Conservation (phyloP, 2,113 vertebrate species). For the Naja naja region DNA sequence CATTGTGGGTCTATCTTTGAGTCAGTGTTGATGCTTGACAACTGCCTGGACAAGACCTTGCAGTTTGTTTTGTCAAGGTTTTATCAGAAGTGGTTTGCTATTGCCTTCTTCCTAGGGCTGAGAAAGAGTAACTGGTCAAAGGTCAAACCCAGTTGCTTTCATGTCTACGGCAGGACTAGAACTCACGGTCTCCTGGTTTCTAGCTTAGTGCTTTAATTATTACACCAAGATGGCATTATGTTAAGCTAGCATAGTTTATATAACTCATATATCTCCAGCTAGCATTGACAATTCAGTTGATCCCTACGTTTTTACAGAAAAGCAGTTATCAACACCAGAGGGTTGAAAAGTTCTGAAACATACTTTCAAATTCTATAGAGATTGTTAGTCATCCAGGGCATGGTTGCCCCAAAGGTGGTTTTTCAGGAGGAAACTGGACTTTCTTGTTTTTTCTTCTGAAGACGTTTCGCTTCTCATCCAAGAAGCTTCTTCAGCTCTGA, state of each 20-base stretch:
- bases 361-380: not conserved
- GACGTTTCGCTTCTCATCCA: too few relatives aligned
- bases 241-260: not conserved
- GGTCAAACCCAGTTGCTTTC: not conserved
- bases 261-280: not conserved
- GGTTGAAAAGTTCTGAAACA: not conserved
- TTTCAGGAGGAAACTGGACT: too few relatives aligned
- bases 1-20: not conserved
- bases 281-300: not conserved
- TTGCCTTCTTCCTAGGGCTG: not conserved
- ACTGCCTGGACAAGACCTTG: not conserved
- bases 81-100: not conserved
- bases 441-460: too few relatives aligned
- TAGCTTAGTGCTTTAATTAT: not conserved
- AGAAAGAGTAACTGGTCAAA: not conserved
- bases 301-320: not conserved
- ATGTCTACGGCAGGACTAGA: not conserved
- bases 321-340: not conserved
- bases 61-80: not conserved
- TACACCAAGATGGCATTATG: not conserved
- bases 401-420: too few relatives aligned
- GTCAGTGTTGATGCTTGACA: not conserved
- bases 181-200: not conserved
- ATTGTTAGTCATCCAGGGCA: too few relatives aligned
- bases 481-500: too few relatives aligned